Evolutionary conservation across 2,797 vertebrate genomes (phyloP).

Genomic region (Coranthus polyacanthus): DNA sequence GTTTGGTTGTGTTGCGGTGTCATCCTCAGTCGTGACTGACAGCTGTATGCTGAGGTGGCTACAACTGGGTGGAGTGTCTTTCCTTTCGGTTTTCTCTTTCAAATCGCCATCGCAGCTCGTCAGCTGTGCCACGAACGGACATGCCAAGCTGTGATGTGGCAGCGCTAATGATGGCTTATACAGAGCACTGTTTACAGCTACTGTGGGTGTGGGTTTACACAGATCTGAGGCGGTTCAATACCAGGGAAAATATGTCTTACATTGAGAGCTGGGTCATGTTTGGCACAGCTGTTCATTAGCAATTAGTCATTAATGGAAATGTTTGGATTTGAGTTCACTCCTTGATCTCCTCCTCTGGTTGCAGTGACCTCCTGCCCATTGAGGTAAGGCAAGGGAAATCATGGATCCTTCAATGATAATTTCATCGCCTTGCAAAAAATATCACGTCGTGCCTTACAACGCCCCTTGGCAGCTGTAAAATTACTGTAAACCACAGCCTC

Average conservation of each 20-base stretch:
- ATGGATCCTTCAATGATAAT: no score
- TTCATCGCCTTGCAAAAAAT: no score
- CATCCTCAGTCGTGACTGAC: background rate
- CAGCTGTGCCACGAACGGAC: slow-evolving; percentile 23
- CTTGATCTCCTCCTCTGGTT: no score
- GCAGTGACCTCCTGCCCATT: no score
- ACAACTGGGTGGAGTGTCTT: slow-evolving; percentile 23
- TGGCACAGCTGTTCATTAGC: background rate
- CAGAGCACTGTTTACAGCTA: slow-evolving; percentile 9
- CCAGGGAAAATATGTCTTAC: background rate
- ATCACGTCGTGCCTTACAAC: no score
- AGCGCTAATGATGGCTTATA: slow-evolving; percentile 13
- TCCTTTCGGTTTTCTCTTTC: slow-evolving; percentile 29
- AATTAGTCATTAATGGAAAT: slow-evolving; percentile 3
- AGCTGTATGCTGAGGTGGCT: no score
- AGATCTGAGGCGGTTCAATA: background rate
- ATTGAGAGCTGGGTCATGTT: slow-evolving; percentile 8
- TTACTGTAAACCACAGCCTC: no score
- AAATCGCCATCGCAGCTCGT: slow-evolving; percentile 1
- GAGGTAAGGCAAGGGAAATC: no score
- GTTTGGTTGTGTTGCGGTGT: background rate
- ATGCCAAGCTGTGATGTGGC: slow-evolving; percentile 24
- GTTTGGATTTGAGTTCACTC: background rate
- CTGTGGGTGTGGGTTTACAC: slow-evolving; percentile 10
- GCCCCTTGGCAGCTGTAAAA: no score